Evolutionary conservation across 2,888 invertebrate species (phyloP).

Genomic region (Strigamia crassipes): DNA sequence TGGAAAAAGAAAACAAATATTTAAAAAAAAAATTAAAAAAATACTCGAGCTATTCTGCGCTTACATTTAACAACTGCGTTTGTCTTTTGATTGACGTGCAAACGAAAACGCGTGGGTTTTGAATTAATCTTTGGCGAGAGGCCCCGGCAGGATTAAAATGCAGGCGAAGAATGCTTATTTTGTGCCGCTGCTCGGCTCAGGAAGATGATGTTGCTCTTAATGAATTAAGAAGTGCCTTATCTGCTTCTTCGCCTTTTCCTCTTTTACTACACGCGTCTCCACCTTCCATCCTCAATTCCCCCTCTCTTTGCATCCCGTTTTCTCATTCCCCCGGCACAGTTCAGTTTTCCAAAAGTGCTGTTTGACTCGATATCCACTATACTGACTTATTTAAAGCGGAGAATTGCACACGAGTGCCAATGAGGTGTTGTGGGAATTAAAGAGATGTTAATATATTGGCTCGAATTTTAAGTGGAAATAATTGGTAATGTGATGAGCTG

Average conservation of each 20-base stretch:
- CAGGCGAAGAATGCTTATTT: slow-evolving; percentile 26
- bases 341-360: slow-evolving; percentile 34
- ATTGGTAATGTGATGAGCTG: slow-evolving; percentile 23
- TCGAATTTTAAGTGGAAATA: slow-evolving; percentile 24
- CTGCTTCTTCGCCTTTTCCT: slow-evolving; percentile 27
- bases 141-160: slow-evolving; percentile 28
- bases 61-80: slow-evolving; percentile 14
- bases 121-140: slow-evolving; percentile 34
- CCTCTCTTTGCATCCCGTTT: slow-evolving; percentile 24
- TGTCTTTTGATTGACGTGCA: slow-evolving; percentile 34
- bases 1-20: background rate
- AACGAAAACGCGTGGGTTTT: slow-evolving; percentile 6
- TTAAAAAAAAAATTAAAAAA: background rate
- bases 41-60: slow-evolving; percentile 14
- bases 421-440: slow-evolving; percentile 34
- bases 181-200: background rate
- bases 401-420: slow-evolving; percentile 34
- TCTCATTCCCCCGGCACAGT: slow-evolving; percentile 6
- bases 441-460: slow-evolving; percentile 24
- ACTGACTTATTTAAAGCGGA: slow-evolving; percentile 28
- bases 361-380: slow-evolving; percentile 28
- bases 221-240: slow-evolving; percentile 35
- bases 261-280: background rate
- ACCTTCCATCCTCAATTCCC: background rate
- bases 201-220: slow-evolving; percentile 32